Percentiles rank a stretch among this genome's conserved stretches.
Evolutionary conservation across 2,888 invertebrate species (phyloP).

Genomic region (Mechanitis mazaeus): DNA sequence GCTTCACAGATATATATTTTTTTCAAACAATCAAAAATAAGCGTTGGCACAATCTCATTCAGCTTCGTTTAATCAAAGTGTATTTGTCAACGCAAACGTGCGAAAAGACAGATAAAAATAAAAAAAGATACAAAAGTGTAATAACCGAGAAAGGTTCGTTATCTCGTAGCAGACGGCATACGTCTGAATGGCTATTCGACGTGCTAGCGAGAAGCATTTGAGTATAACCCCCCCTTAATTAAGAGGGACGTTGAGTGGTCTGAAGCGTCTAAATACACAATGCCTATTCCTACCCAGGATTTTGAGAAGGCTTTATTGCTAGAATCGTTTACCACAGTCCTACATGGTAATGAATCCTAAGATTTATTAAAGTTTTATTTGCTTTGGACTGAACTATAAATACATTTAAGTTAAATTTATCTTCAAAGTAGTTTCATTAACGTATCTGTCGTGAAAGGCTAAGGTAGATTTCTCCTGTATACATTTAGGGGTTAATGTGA

Average conservation of each 20-base stretch:
- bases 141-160: constrained; percentile 68
- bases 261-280: constrained; percentile 52
- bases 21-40: constrained; percentile 19
- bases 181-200: constrained; percentile 57
- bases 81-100: constrained; percentile 27
- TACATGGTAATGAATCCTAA: constrained; percentile 40
- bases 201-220: constrained; percentile 50
- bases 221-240: constrained; percentile 69
- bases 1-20: constrained; percentile 3
- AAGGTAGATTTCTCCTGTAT: constrained; percentile 34
- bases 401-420: neutral
- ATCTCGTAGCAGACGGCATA: constrained; percentile 60
- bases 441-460: neutral
- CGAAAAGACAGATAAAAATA: constrained; percentile 27
- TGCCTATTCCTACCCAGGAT: constrained; percentile 45
- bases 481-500: constrained; percentile 45
- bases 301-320: constrained; percentile 57
- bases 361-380: neutral
- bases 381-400: too few relatives aligned
- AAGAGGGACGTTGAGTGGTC: constrained; percentile 66
- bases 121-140: constrained; percentile 49
- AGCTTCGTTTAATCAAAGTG: constrained; percentile 30
- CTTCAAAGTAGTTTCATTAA: neutral
- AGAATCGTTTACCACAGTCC: constrained; percentile 46
- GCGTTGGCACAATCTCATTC: constrained; percentile 19